A percentile compares a stretch with the other conserved stretches of the same genome.
These are phyloP conservation scores for Ammospiza maritima DNA, from an alignment of 2,797 vertebrate species.

Conservation along the genomic window DNA sequence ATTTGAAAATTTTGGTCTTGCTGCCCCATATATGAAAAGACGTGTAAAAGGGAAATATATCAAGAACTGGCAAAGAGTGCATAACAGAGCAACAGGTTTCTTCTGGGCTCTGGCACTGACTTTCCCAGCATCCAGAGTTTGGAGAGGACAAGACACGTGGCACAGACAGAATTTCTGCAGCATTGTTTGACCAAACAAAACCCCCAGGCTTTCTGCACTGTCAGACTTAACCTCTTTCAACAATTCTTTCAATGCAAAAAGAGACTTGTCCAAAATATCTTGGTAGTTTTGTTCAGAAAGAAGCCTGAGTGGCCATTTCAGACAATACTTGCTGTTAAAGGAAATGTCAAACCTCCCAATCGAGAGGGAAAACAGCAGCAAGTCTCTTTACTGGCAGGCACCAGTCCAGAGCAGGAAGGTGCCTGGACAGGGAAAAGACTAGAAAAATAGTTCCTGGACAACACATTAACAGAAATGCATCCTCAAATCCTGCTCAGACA, in stretches of 20 bases:
- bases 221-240: background rate
- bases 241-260: background rate
- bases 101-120: background rate
- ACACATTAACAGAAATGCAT: background rate
- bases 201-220: accelerated
- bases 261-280: background rate
- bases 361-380: accelerated
- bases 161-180: background rate
- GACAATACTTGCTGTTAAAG: background rate
- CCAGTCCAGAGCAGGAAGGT: background rate
- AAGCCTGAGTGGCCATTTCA: background rate
- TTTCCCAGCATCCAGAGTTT: background rate
- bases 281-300: background rate
- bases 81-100: background rate
- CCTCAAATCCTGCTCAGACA: background rate
- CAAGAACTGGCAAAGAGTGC: background rate
- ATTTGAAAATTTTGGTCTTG: background rate
- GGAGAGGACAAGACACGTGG: no score
- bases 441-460: background rate
- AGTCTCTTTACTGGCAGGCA: background rate
- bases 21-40: background rate
- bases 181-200: background rate
- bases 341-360: background rate
- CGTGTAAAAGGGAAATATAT: background rate
- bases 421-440: background rate